Evolutionary conservation across 53 echinoderm and acorn worm genomes (phyloP), one percentile per base, ranked within the genome.

Genomic region (Antedon mediterranea): DNA sequence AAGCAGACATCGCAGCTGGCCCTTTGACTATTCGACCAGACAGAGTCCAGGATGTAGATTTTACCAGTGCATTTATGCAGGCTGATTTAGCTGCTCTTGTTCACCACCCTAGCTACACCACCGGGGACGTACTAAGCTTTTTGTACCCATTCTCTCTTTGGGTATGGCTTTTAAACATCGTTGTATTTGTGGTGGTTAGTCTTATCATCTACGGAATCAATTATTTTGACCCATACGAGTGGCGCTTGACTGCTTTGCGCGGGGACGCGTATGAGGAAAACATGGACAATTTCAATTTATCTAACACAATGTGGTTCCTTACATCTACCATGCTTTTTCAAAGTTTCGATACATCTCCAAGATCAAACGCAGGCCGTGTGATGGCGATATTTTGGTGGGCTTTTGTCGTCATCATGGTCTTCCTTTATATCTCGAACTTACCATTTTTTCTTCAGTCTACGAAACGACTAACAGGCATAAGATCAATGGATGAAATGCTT

Each of bases 401-500:
- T 3, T 76, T 76, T 34, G 34, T 76, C 8, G 34, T 76, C 26
- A 34, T 76, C 34, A 76, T 76, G 33, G 23, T 76, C 8, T 76
- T 76, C 34, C 20, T 34, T 9, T 76, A 76, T 26, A 28, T 76
- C 20, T 26, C 76, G 2, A 76, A 76, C 34, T 33, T 76, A 33
- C 28, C 76, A 33, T 33, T 34, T 34, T 76, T 76, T 28, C 32
- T 76, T 26, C 32, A 15, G 28, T 32, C 34, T 4, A 5, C 32
- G 7, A 76, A 33, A 29, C 4, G 33, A 28, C 3, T 34, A 31
- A 29, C 84, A 15, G 79, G 82, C 78, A 79, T 90, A 13, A 83
- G 84, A 31, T 44, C 86, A 1, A 84, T 92, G 0, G 85, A 88
- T 31, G 86, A 90, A 30, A 88, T 98, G 32, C 86, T 92, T 3